Evolutionary conservation across 2,888 invertebrate species (phyloP).

Genomic region (Abrostola tripartita): DNA sequence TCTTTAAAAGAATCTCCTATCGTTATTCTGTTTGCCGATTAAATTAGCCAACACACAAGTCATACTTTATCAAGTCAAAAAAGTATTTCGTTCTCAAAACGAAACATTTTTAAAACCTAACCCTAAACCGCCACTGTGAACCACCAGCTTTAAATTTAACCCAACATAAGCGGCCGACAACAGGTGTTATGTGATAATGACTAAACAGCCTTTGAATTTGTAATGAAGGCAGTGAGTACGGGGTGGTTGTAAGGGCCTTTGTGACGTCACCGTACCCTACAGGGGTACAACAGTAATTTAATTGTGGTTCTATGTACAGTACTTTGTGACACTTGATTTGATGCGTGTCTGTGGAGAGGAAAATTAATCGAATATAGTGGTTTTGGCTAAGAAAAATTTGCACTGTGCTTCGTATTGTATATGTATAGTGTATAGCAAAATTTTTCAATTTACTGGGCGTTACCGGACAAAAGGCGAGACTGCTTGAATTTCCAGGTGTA

Average conservation of each 20-base stretch:
- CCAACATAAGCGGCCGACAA: constrained; percentile 71
- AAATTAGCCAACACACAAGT: too few species aligned
- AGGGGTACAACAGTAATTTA: constrained; percentile 48
- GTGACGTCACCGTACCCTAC: constrained; percentile 64
- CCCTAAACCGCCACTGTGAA: constrained; percentile 36
- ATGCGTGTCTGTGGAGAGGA: constrained; percentile 6
- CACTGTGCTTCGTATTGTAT: not conserved
- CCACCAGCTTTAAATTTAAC: constrained; percentile 54
- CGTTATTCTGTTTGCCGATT: too few species aligned
- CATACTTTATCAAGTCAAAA: too few species aligned
- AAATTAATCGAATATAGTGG: not conserved
- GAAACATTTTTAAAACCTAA: constrained; percentile 8
- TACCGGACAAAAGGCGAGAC: too few species aligned
- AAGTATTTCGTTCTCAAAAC: too few species aligned
- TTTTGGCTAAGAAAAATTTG: not conserved
- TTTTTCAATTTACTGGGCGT: too few species aligned
- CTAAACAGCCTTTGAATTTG: constrained; percentile 85
- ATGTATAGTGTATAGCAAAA: too few species aligned
- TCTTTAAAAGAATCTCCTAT: too few species aligned
- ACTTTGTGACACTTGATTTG: constrained; percentile 26
- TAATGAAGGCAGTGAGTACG: constrained; percentile 78
- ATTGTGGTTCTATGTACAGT: constrained; percentile 29
- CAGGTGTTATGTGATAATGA: constrained; percentile 85
- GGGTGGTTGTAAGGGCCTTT: constrained; percentile 58
- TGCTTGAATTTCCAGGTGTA: too few species aligned